A percentile compares a stretch with the other conserved stretches of the same genome.
phyloP scores from a whole-genome alignment of 2,113 vertebrate species.

The Muntiacus muntjak region DNA sequence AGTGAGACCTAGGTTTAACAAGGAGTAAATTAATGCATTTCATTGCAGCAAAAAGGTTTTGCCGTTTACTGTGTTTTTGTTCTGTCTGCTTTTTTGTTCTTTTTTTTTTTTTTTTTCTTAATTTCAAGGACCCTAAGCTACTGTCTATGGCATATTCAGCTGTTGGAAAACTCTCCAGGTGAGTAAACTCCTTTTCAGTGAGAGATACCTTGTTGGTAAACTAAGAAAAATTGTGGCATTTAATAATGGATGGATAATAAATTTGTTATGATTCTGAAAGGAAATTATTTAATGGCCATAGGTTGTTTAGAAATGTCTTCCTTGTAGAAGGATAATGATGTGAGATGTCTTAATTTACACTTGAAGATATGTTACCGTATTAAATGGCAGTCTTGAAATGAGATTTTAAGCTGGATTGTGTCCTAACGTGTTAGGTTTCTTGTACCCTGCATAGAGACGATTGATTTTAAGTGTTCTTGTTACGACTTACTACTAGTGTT shows the following conservation, averaged over 20 bases:
- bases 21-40: conserved; percentile 50
- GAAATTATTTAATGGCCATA: conserved; percentile 20
- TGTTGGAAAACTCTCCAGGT: conserved; percentile 98
- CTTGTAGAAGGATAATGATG: conserved; percentile 1
- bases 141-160: conserved; percentile 96
- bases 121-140: conserved; percentile 93
- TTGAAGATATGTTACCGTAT: neutral
- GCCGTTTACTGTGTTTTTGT: conserved; percentile 71
- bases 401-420: conserved; percentile 24
- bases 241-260: conserved; percentile 34
- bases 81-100: neutral
- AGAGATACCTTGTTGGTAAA: conserved; percentile 35
- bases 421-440: conserved; percentile 13
- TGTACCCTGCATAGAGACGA: neutral
- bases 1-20: neutral
- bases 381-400: conserved; percentile 27
- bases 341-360: conserved; percentile 9
- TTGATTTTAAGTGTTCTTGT: neutral
- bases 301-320: conserved; percentile 19
- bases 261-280: conserved; percentile 33
- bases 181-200: conserved; percentile 71
- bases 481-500: neutral
- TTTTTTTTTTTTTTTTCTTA: neutral
- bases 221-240: conserved; percentile 39
- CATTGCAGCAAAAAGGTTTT: conserved; percentile 51